phyloP scores from a whole-genome alignment of 2,888 invertebrate species.

The Siphlonurus alternatus region DNA sequence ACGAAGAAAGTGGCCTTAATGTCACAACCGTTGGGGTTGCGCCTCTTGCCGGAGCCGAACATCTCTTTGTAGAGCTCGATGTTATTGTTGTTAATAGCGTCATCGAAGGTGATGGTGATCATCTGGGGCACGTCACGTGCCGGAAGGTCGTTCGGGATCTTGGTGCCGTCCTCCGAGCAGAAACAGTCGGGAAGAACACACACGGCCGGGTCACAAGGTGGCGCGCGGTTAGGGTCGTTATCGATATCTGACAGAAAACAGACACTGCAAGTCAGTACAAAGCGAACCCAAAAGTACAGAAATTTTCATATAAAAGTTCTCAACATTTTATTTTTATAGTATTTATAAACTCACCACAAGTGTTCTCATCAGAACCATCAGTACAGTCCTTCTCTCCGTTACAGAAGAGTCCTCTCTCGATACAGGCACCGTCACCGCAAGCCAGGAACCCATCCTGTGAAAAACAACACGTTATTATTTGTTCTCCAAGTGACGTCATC shows the following conservation, averaged over 20 bases:
- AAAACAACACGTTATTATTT: background rate
- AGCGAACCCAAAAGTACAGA: background rate
- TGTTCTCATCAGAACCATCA: slow-evolving; percentile 80
- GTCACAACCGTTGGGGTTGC: slow-evolving; percentile 86
- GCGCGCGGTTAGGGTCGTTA: slow-evolving; percentile 84
- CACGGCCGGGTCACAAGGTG: slow-evolving; percentile 70
- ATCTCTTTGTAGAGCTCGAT: slow-evolving; percentile 86
- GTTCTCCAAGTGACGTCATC: background rate
- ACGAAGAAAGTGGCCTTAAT: slow-evolving; percentile 85
- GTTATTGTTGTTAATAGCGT: slow-evolving; percentile 90
- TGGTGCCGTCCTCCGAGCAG: slow-evolving; percentile 83
- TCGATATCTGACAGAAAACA: slow-evolving; percentile 52
- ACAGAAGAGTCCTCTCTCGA: slow-evolving; percentile 81
- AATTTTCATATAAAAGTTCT: background rate
- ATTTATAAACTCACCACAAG: slow-evolving; percentile 53
- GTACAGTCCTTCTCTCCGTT: slow-evolving; percentile 80
- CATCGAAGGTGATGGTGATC: slow-evolving; percentile 88
- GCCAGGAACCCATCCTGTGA: slow-evolving; percentile 63
- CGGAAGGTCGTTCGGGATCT: slow-evolving; percentile 69
- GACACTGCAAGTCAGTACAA: background rate
- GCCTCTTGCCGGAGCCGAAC: slow-evolving; percentile 48
- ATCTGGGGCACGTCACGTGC: slow-evolving; percentile 79
- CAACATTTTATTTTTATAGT: background rate
- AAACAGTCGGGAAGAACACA: slow-evolving; percentile 84
- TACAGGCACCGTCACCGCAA: slow-evolving; percentile 73